Evolutionary conservation across 2,888 invertebrate species (phyloP), one percentile per base, ranked within the genome.

Genomic region (Trichacis sp.): DNA sequence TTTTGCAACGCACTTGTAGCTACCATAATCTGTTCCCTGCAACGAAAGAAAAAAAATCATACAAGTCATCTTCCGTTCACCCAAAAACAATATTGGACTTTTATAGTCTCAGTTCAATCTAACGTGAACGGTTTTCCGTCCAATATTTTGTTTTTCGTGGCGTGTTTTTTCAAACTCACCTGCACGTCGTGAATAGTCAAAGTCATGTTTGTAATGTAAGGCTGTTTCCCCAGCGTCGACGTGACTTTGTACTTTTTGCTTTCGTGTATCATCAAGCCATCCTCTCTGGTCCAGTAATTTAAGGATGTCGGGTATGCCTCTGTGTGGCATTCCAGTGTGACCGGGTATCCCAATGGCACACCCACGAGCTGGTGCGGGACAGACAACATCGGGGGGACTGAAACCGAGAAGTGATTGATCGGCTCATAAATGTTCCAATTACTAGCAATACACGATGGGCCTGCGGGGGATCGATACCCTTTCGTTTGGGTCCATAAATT

Each of bases 331-430:
- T 95, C 95, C 65, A 96, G 85, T 2, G 93, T 94, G 8, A 95
- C 92, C 74, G 92, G 92, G 83, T 92, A 93, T 68, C 92, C 92
- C 60, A 93, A 86, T 0, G 94, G 94, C 12, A 93, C 93, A 20
- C 95, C 94, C 33, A 96, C 94, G 70, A 95, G 87, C 84, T 96
- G 95, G 85, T 95, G 93, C 3, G 95, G 94, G 77, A 96, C 95
- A 92, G 92, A 94, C 58, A 96, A 88, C 94, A 95, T 94, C 6
- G 96, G 95, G 0, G 95, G 93, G 87, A 96, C 95, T 96, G 86
- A 52, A 87, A 87, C 78, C 48, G 11, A 66, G 43, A 60, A 73
- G 72, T 75, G 74, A 80, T 79, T 73, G 76, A 79, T 79, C 76
- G 70, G 74, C 73, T 78, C 76, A 78, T 77, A 78, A 77, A 79